Percentiles rank a stretch among this genome's conserved stretches.
These are phyloP conservation scores for Pelochelys cantorii DNA, from an alignment of 2,797 vertebrate species.

Conservation along the genomic window DNA sequence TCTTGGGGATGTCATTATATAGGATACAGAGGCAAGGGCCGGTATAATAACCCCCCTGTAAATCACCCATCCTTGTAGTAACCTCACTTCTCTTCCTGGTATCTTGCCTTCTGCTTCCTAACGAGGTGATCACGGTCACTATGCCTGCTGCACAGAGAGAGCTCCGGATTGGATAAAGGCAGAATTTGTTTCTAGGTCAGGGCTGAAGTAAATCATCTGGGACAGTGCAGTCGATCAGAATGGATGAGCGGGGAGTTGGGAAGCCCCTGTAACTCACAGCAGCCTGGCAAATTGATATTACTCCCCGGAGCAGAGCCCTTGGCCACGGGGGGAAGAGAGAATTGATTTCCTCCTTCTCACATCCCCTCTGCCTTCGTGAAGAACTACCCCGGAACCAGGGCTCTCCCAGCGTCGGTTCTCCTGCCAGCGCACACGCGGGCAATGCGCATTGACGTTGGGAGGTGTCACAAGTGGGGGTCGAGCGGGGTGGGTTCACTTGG, in stretches of 20 bases:
- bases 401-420: not conserved
- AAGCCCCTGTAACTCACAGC: not conserved
- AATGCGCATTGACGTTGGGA: not conserved
- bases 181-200: slow-evolving; percentile 27
- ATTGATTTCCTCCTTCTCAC: not conserved
- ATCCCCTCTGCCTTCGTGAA: fast-evolving
- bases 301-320: not conserved
- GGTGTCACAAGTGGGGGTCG: not conserved
- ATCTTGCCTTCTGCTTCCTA: not conserved
- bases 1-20: not conserved
- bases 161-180: fast-evolving
- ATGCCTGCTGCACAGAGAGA: not conserved
- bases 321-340: not conserved
- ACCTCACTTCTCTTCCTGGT: not conserved
- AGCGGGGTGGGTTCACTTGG: not conserved
- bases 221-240: not conserved
- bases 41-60: fast-evolving
- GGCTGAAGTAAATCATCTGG: not conserved
- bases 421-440: no score
- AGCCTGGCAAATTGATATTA: not conserved
- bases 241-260: not conserved
- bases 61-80: not conserved
- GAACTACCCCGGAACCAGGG: not conserved
- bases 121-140: fast-evolving
- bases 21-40: not conserved